Conservation (phyloP, 1,140 invertebrate genomes). For the Euura saliciscinereae region DNA sequence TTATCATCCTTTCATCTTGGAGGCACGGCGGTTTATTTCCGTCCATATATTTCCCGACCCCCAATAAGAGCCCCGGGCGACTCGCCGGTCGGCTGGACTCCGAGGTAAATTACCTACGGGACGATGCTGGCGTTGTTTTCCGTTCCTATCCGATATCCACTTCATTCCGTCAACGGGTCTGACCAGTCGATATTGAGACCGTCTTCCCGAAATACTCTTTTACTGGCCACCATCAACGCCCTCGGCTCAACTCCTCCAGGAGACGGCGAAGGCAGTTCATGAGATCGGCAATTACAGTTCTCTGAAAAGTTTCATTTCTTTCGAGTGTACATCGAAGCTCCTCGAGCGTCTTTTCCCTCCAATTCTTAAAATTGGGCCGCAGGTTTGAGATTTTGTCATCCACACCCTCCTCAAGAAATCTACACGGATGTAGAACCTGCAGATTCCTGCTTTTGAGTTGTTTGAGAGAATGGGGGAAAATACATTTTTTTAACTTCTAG, state of each 20-base stretch:
- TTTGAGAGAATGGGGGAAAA: no score
- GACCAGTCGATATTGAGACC: background rate
- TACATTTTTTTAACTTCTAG: no score
- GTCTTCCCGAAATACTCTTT: background rate
- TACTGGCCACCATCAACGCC: background rate
- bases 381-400: no score
- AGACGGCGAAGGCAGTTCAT: background rate
- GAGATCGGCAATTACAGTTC: constrained; percentile 1
- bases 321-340: background rate
- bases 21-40: constrained; percentile 38
- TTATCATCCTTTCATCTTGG: constrained; percentile 44
- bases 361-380: no score
- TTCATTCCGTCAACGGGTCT: background rate
- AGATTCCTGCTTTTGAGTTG: no score
- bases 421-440: no score
- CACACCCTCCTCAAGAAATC: no score
- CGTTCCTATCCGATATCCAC: constrained; percentile 1
- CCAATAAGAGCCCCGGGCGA: constrained; percentile 32
- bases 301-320: background rate
- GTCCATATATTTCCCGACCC: constrained; percentile 36
- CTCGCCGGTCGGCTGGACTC: background rate
- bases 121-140: background rate
- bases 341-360: no score
- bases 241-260: background rate
- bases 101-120: background rate